These are phyloP conservation scores for Capitulum mitella DNA, from an alignment of 2,888 invertebrate species.

Conservation along the genomic window DNA sequence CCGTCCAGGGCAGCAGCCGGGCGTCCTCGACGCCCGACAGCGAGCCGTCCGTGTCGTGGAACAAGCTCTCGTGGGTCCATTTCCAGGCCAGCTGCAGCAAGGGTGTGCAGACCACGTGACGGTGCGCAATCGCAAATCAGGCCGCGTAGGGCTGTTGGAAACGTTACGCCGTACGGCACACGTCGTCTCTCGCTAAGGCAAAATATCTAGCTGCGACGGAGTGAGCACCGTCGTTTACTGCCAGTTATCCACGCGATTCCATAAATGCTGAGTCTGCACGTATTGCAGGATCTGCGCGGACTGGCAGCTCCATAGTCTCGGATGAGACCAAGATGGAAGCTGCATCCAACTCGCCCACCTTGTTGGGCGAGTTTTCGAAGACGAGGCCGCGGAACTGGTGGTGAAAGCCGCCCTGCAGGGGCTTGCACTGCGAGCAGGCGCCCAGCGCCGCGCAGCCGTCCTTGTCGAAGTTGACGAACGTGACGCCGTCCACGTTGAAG, in stretches of 20 bases:
- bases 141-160: too few species aligned
- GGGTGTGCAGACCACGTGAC: too few species aligned
- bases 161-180: too few species aligned
- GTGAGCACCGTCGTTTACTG: too few species aligned
- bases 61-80: conserved; percentile 33
- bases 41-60: conserved; percentile 32
- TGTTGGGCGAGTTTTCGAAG: conserved; percentile 32
- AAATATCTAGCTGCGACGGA: too few species aligned
- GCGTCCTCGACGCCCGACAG: conserved; percentile 29
- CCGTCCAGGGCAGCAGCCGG: conserved; percentile 28
- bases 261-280: too few species aligned
- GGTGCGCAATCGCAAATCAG: too few species aligned
- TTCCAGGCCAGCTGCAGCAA: conserved; percentile 29
- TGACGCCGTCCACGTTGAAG: conserved; percentile 31
- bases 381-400: conserved; percentile 28
- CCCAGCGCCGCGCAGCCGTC: conserved; percentile 29
- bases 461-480: conserved; percentile 34
- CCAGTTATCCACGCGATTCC: too few species aligned
- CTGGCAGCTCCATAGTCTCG: too few species aligned
- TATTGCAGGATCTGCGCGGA: too few species aligned
- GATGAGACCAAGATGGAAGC: too few species aligned
- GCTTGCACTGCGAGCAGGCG: conserved; percentile 33
- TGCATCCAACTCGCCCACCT: conserved; percentile 30
- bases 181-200: too few species aligned
- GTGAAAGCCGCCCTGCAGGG: conserved; percentile 28